These are phyloP conservation scores for Rhadina sibilatrix DNA, from an alignment of 2,113 vertebrate species.

Conservation along the genomic window DNA sequence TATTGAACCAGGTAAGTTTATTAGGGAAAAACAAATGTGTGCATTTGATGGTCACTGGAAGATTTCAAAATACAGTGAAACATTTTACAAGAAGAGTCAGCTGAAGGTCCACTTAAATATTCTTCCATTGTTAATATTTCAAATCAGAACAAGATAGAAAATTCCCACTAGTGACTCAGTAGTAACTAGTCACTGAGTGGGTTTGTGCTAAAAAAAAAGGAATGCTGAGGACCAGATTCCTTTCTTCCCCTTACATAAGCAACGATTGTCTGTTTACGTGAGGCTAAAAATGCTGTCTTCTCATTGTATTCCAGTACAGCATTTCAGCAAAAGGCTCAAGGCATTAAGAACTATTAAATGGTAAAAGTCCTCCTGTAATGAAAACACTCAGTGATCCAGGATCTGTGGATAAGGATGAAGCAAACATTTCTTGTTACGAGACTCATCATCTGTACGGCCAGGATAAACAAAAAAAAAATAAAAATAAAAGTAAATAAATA, in stretches of 20 bases:
- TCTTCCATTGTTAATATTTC: not conserved
- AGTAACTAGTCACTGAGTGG: not conserved
- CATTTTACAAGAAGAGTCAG: not conserved
- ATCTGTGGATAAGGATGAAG: not conserved
- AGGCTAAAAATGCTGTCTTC: not conserved
- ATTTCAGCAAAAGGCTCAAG: not conserved
- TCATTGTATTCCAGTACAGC: not conserved
- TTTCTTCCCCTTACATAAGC: not conserved
- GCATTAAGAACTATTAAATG: not conserved
- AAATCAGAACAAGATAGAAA: not conserved
- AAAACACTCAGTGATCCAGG: not conserved
- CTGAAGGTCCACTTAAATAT: not conserved
- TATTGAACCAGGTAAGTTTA: not conserved
- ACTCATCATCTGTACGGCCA: not conserved
- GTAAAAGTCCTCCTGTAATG: not conserved
- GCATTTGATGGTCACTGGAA: not conserved
- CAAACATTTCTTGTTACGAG: not conserved
- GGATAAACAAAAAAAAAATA: not conserved
- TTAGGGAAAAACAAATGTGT: not conserved
- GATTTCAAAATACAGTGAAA: not conserved
- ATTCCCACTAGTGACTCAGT: not conserved
- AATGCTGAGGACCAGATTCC: not conserved
- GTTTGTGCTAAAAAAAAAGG: not conserved
- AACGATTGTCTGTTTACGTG: not conserved
- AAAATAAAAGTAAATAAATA: too few relatives aligned